A percentile compares a stretch with the other conserved stretches of the same genome.
These are phyloP conservation scores for Hestina assimilis DNA, from an alignment of 1,140 invertebrate species.

Conservation along the genomic window DNA sequence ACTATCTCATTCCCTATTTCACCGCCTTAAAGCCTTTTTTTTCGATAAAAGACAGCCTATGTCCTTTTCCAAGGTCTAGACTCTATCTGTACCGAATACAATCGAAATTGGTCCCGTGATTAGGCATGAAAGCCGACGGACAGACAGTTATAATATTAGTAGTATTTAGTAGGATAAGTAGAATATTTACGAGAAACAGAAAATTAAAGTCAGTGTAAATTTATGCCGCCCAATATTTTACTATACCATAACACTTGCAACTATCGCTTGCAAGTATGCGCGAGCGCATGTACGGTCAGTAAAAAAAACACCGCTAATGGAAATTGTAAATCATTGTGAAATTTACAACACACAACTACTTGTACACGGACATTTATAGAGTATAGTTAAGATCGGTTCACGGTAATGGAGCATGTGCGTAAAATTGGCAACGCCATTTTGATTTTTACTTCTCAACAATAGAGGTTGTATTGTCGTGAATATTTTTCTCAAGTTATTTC, in stretches of 20 bases:
- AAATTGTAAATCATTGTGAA: conserved; percentile 35
- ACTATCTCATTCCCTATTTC: too few species aligned
- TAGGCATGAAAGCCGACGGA: too few species aligned
- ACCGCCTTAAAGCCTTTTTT: too few species aligned
- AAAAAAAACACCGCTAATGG: conserved; percentile 26
- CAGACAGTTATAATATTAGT: too few species aligned
- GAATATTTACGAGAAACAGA: too few species aligned
- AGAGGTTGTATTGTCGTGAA: conserved; percentile 14
- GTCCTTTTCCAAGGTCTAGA: too few species aligned
- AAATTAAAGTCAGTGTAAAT: too few species aligned
- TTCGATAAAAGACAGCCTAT: too few species aligned
- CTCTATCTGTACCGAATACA: too few species aligned
- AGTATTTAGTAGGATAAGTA: too few species aligned
- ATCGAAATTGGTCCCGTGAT: too few species aligned
- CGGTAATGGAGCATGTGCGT: conserved; percentile 17
- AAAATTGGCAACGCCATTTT: conserved; percentile 15
- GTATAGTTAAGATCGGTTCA: conserved; percentile 10
- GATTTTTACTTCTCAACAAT: conserved; percentile 1
- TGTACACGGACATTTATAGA: conserved; percentile 28
- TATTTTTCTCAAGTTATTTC: conserved; percentile 21
- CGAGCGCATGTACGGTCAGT: conserved; percentile 10
- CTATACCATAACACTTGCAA: neutral
- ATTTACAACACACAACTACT: conserved; percentile 35
- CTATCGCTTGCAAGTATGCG: conserved; percentile 14
- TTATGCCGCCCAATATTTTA: too few species aligned